Base-by-base conservation (phyloP, 2,113 vertebrate species). In the Mugil cephalus region DNA sequence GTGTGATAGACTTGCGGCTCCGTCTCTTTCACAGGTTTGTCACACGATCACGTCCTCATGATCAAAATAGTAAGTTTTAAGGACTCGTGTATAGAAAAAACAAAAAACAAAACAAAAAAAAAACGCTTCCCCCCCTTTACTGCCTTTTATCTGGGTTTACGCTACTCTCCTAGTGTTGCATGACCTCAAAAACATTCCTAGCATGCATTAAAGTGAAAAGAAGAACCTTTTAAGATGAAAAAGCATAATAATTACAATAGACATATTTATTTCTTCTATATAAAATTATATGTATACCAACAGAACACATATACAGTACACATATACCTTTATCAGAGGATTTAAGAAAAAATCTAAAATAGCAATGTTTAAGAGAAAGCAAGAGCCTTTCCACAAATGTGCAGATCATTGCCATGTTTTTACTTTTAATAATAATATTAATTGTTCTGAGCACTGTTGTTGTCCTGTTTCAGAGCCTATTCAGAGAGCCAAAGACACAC, bases 121-220 rank as follows among this genome's bases (percentile, higher is more conserved):
- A n/a, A 74, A 89, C 40, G 71, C 77, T 80, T 81, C 67, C 87
- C 74, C 73, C 86, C 69, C 63, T 66, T 1, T 84, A 87, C 76
- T 88, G 87, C 79, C 81, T 92, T 90, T 88, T 87, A 81, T 87
- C 86, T 79, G 74, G 60, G 77, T 86, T 82, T 86, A 82, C 54
- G 83, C 84, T 85, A 64, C 71, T 86, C 68, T 75, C 64, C 68
- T 88, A 83, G 69, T 92, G 80, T 89, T 94, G 93, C 93, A 94
- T 94, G 93, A 90, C 82, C 86, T 85, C 70, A 86, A 86, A 79
- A 82, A 89, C 85, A 90, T 88, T 90, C 69, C 67, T 91, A 91
- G 93, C 93, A 93, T 92, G 91, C 80, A 62, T 91, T 88, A 85
- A 87, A 86, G 42, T 65, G 83, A 36, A 79, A 88, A 89, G 62